Base-by-base conservation (phyloP, 2,113 vertebrate species). In the Menura novaehollandiae region DNA sequence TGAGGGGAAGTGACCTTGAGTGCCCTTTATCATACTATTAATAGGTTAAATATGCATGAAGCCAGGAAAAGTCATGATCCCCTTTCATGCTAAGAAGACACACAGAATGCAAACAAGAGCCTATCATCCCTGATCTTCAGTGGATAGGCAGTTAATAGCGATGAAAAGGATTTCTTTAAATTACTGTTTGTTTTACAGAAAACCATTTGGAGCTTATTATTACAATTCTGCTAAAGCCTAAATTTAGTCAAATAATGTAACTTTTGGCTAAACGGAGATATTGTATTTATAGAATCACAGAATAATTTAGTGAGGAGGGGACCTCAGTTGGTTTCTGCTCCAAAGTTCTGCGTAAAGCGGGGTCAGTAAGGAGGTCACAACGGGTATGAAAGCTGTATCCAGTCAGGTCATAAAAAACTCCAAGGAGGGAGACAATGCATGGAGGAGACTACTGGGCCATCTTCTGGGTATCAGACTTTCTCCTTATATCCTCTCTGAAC, bases 21-120 rank as follows among this genome's bases (percentile, higher is more conserved):
- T 75, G n/a, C 17, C 21, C n/a, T 85, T 63, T 56, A 15, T 72
- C 22, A 3, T 32, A 11, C 21, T 37, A 9, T n/a, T 89, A 58
- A 33, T 63, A 44, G 44, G 24, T 85, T 72, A 56, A 89, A 68
- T 60, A 37, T 21, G 6, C 0, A 0, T 33, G 23, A 35, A 66
- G 7, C 37, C n/a, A n/a, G 37, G 47, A 81, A 37, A 58, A 77
- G 24, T 55, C 27, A 8, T 74, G 37, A 8, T 60, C 32, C 63
- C 9, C 16, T 47, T 75, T 43, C 19, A 13, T 3, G 3, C 27
- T 43, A 13, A 44, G 43, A 55, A 7, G 8, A 68, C 2, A 17
- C 0, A 0, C 7, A 22, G 56, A 27, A 39, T 15, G n/a, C 60
- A 43, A 71, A 41, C 33, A 58, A 22, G 37, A 60, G 7, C 5